Conservation (phyloP, 2,888 invertebrate genomes). For the Lordiphosa andalusiaca region DNA sequence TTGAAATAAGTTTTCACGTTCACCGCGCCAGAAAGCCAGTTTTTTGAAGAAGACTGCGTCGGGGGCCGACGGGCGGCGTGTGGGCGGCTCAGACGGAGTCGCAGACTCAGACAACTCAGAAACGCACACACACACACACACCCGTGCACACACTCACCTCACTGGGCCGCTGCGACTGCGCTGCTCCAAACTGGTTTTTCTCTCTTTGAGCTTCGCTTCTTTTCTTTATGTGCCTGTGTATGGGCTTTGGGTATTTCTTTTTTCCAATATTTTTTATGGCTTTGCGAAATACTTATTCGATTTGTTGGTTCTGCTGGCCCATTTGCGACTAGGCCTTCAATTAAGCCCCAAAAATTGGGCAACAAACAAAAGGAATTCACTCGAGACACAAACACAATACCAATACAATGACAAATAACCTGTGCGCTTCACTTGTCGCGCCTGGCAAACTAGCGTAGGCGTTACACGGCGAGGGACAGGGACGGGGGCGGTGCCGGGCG, state of each 20-base stretch:
- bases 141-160: slow-evolving; percentile 46
- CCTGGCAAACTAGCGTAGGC: slow-evolving; percentile 32
- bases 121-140: slow-evolving; percentile 24
- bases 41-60: slow-evolving; percentile 21
- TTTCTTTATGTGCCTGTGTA: slow-evolving; percentile 18
- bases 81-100: slow-evolving; percentile 34
- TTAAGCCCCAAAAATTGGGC: slow-evolving; percentile 61
- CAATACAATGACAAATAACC: slow-evolving; percentile 33
- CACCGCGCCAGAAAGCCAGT: slow-evolving; percentile 43
- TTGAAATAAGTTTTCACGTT: slow-evolving; percentile 56
- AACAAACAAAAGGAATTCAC: slow-evolving; percentile 66
- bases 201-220: slow-evolving; percentile 36
- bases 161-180: slow-evolving; percentile 63
- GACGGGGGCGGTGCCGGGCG: slow-evolving; percentile 26
- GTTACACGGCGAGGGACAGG: slow-evolving; percentile 8
- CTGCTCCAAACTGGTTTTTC: slow-evolving; percentile 66
- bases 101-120: slow-evolving; percentile 27
- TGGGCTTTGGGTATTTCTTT: slow-evolving; percentile 20
- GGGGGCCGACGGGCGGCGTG: slow-evolving; percentile 38
- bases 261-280: slow-evolving; percentile 33
- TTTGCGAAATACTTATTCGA: slow-evolving; percentile 50
- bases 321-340: slow-evolving; percentile 63
- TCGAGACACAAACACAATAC: slow-evolving; percentile 42
- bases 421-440: slow-evolving; percentile 68
- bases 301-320: slow-evolving; percentile 31